Evolutionary conservation across 1,140 invertebrate species (phyloP).

Genomic region (Contarinia nasturtii): DNA sequence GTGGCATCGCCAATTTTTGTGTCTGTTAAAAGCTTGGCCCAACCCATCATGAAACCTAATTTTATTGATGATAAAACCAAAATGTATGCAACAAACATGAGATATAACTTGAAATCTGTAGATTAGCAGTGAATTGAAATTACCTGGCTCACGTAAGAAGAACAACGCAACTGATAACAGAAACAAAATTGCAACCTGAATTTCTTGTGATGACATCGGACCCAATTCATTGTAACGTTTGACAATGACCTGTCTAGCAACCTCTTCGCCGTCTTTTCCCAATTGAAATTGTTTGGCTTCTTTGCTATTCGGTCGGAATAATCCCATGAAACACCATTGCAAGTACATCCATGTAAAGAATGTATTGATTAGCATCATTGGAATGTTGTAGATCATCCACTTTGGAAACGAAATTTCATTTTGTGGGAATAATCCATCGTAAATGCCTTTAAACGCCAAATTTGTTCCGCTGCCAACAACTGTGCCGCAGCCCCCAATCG

Average conservation of each 20-base stretch:
- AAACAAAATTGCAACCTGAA: slow-evolving; percentile 55
- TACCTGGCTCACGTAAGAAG: slow-evolving; percentile 65
- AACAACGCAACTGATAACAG: slow-evolving; percentile 61
- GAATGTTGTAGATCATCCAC: slow-evolving; percentile 47
- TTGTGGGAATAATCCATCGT: slow-evolving; percentile 38
- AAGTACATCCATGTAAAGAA: slow-evolving; percentile 49
- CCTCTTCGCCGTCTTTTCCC: slow-evolving; percentile 35
- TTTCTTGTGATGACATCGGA: slow-evolving; percentile 64
- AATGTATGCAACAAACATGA: too few species aligned
- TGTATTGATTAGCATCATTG: slow-evolving; percentile 49
- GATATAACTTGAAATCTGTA: too few species aligned
- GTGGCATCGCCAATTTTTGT: slow-evolving; percentile 63
- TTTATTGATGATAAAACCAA: too few species aligned
- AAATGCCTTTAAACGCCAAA: slow-evolving; percentile 61
- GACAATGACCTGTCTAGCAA: slow-evolving; percentile 43
- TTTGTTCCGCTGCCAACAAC: slow-evolving; percentile 80
- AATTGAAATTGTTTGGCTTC: slow-evolving; percentile 31
- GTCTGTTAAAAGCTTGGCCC: slow-evolving; percentile 41
- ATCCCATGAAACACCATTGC: slow-evolving; percentile 55
- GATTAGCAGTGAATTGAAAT: too few species aligned
- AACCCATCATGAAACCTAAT: slow-evolving; percentile 50
- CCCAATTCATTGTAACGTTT: slow-evolving; percentile 59
- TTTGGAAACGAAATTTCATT: slow-evolving; percentile 51
- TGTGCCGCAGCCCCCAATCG: slow-evolving; percentile 65
- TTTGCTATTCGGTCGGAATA: slow-evolving; percentile 34